phyloP scores from a whole-genome alignment of 2,113 vertebrate species.

The Chaetodon auriga region DNA sequence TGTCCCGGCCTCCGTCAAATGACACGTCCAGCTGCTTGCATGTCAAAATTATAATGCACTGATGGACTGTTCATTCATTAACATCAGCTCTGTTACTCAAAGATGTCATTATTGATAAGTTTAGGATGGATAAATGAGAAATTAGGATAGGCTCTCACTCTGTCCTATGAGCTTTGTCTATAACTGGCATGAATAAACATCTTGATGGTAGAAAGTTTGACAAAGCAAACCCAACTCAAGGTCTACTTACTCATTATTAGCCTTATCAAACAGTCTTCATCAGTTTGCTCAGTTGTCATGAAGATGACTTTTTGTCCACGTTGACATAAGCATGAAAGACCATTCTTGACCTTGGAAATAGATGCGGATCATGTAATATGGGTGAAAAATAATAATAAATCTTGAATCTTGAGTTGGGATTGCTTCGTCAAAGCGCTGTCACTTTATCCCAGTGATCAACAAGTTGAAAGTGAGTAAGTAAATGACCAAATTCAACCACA shows the following conservation, averaged over 20 bases:
- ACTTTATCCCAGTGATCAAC: background rate
- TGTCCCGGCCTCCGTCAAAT: background rate
- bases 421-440: background rate
- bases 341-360: background rate
- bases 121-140: background rate
- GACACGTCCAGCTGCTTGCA: background rate
- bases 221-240: conserved; percentile 2
- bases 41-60: background rate
- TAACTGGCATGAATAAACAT: background rate
- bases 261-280: background rate
- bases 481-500: background rate
- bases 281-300: background rate
- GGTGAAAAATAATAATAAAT: background rate
- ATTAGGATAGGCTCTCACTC: background rate
- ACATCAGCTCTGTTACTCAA: background rate
- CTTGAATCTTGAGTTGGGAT: background rate
- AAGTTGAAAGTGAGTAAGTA: background rate
- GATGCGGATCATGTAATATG: background rate
- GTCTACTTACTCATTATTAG: background rate
- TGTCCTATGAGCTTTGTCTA: background rate
- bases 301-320: background rate
- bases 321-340: background rate
- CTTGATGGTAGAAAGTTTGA: background rate
- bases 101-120: background rate
- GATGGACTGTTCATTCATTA: background rate